Percentiles rank a stretch among this genome's conserved stretches.
phyloP scores from a whole-genome alignment of 2,888 invertebrate species.

The Chorisops tibialis region DNA sequence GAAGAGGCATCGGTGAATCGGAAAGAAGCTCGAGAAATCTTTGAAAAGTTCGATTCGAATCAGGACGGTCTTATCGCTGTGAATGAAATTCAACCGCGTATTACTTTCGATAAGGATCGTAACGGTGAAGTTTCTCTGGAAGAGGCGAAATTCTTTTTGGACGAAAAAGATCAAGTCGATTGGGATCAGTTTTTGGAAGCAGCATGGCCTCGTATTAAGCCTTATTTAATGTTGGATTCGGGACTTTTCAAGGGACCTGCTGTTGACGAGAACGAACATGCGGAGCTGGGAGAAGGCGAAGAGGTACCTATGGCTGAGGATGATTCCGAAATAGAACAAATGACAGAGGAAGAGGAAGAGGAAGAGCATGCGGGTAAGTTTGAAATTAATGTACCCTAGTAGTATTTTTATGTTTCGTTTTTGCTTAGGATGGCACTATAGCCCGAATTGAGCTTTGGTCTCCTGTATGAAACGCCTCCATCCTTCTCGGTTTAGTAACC shows the following conservation, averaged over 20 bases:
- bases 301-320: constrained; percentile 31
- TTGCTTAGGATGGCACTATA: no score
- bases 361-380: neutral
- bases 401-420: no score
- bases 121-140: constrained; percentile 85
- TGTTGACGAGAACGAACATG: constrained; percentile 44
- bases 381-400: constrained; percentile 44
- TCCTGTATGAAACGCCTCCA: no score
- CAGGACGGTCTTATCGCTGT: constrained; percentile 69
- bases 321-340: constrained; percentile 30
- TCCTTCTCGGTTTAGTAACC: no score
- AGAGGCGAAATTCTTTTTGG: constrained; percentile 75
- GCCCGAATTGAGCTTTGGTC: no score
- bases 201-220: constrained; percentile 78
- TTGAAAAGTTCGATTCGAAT: constrained; percentile 77
- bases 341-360: neutral
- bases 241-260: constrained; percentile 63
- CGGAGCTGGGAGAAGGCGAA: constrained; percentile 38
- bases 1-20: constrained; percentile 57
- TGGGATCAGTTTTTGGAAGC: constrained; percentile 64
- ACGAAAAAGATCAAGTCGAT: constrained; percentile 65
- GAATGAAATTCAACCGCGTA: constrained; percentile 66
- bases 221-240: constrained; percentile 71
- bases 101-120: constrained; percentile 82
- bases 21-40: constrained; percentile 69